Conservation (phyloP, 2,113 vertebrate species). For the Pomatostomus ruficeps region DNA sequence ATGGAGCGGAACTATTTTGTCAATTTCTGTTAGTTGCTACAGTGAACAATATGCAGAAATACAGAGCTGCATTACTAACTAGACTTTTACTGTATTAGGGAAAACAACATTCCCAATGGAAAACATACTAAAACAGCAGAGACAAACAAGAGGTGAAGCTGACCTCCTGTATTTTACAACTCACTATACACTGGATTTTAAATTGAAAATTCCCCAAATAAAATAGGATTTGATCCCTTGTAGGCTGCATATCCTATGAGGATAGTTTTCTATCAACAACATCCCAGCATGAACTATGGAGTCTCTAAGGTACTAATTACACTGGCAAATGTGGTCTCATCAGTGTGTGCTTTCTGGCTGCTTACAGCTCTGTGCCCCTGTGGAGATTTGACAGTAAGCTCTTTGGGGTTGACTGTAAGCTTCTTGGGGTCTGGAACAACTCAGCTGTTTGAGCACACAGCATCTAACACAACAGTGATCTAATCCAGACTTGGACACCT, state of each 20-base stretch:
- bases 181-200: not conserved
- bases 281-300: not conserved
- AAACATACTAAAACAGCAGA: not conserved
- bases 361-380: not conserved
- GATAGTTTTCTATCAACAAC: not conserved
- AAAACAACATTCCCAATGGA: not conserved
- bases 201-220: not conserved
- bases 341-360: not conserved
- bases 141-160: not conserved
- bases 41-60: not conserved
- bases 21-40: not conserved
- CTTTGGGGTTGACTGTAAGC: too few relatives aligned
- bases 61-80: not conserved
- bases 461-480: not conserved
- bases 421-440: not conserved
- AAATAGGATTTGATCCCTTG: not conserved
- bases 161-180: not conserved
- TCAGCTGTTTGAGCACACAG: not conserved
- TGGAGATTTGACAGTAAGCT: not conserved
- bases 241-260: not conserved
- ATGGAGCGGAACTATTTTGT: not conserved
- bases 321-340: not conserved
- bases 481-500: conserved; percentile 7
- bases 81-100: not conserved
- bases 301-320: not conserved